These are phyloP conservation scores for Monarcha castaneiventris DNA, from an alignment of 2,113 vertebrate species.

Conservation along the genomic window DNA sequence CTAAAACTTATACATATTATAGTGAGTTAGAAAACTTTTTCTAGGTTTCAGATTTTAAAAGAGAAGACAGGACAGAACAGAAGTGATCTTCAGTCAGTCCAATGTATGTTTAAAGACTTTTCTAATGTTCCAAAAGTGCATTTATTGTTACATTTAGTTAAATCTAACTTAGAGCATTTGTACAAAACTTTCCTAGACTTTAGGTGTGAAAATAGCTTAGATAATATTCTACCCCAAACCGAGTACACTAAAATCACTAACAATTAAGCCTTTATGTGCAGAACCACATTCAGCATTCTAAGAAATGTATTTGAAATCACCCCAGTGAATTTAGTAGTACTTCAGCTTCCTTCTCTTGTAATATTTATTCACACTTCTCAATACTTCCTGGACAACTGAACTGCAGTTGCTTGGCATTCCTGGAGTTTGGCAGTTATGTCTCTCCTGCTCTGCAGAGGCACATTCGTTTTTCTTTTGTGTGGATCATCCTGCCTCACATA, in stretches of 20 bases:
- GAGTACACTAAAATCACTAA: neutral
- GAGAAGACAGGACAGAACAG: neutral
- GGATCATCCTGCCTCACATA: neutral
- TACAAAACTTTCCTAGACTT: neutral
- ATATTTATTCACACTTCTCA: slow-evolving; percentile 12
- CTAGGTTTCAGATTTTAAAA: neutral
- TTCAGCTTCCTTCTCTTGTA: neutral
- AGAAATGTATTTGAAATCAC: neutral
- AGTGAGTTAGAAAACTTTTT: neutral
- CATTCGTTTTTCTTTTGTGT: neutral
- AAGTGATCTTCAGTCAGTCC: neutral
- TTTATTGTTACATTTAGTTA: neutral
- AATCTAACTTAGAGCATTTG: neutral
- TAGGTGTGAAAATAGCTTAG: neutral
- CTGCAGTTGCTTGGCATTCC: neutral
- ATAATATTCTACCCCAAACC: neutral
- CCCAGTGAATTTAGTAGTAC: neutral
- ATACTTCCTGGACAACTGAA: neutral
- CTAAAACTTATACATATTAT: neutral
- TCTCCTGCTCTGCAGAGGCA: neutral
- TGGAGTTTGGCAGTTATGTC: neutral
- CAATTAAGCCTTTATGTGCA: neutral
- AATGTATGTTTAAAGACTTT: neutral
- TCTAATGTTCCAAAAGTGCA: neutral
- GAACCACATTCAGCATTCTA: neutral